Evolutionary conservation across 2,888 invertebrate genomes (phyloP), one percentile per base, ranked within the genome.

Genomic region (Erebia palarica): DNA sequence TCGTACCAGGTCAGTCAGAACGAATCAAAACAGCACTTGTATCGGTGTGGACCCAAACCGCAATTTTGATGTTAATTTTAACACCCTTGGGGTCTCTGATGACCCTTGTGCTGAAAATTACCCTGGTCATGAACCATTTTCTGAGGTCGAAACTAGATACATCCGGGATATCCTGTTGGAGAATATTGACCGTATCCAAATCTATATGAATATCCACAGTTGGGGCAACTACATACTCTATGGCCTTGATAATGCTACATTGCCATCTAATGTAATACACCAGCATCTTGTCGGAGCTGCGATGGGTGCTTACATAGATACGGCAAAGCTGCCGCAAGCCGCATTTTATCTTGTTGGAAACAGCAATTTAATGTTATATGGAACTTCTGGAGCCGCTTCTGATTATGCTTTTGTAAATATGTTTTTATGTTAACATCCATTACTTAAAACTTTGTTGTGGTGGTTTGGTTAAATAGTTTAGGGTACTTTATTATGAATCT

Each of bases 201-300:
- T 85, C 1, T 85, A 80, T 69, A 79, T 97, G 73, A 94, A 96
- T 0, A 87, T 96, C 49, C 96, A 97, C 83, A 95, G 96, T 9
- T 95, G 95, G 77, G 96, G 96, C 49, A 94, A 94, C 78, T 94
- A 92, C 75, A 79, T 95, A 69, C 82, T 95, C 4, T 95, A 95
- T 78, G 95, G 95, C 3, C 95, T 94, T 93, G 95, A 95, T 55
- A 94, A 80, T 60, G 71, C 73, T 3, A 76, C 76, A 3, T 49
- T 78, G 14, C 76, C 81, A 1, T 61, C 74, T 0, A 79, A 80
- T 44, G 78, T 49, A 0, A 73, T 77, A 0, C 76, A 77, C 5
- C 55, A 85, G 4, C 82, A 84, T 44, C 78, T 76, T n/a, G 78
- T 84, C 0, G 86, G 78, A 0, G 78, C 83, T 0, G 75, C 79